A percentile compares a stretch with the other conserved stretches of the same genome.
These are phyloP conservation scores for Coelopa frigida DNA, from an alignment of 1,140 invertebrate species.

Conservation along the genomic window DNA sequence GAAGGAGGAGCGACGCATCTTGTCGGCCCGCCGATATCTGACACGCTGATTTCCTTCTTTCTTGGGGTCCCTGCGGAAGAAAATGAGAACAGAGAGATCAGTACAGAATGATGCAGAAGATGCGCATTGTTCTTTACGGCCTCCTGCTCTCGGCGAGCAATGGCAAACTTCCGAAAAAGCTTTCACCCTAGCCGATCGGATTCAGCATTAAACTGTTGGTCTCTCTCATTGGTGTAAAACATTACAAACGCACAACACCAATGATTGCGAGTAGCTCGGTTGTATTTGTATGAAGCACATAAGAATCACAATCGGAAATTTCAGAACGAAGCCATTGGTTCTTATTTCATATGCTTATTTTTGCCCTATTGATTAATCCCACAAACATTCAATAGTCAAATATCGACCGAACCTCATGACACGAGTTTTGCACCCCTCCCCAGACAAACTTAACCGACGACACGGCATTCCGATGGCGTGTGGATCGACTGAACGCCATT, in stretches of 20 bases:
- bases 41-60: conserved; percentile 8
- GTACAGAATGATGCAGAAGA: not conserved
- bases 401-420: not conserved
- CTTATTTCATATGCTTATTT: not conserved
- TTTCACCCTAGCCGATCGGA: too few species aligned
- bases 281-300: not conserved
- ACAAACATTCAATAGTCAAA: not conserved
- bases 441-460: too few species aligned
- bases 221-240: too few species aligned
- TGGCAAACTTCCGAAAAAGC: too few species aligned
- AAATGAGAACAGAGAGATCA: not conserved
- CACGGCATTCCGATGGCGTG: too few species aligned
- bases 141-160: too few species aligned
- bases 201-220: too few species aligned
- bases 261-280: too few species aligned
- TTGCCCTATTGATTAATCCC: not conserved
- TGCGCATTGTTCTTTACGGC: not conserved
- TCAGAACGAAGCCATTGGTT: not conserved
- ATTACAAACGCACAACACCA: too few species aligned
- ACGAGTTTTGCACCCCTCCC: not conserved
- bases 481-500: too few species aligned
- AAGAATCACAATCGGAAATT: not conserved
- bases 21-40: conserved; percentile 9
- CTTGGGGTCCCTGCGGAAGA: conserved; percentile 11
- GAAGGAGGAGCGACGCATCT: conserved; percentile 48